Base-by-base conservation (phyloP, 2,113 vertebrate species). In the Aleadryas rufinucha region DNA sequence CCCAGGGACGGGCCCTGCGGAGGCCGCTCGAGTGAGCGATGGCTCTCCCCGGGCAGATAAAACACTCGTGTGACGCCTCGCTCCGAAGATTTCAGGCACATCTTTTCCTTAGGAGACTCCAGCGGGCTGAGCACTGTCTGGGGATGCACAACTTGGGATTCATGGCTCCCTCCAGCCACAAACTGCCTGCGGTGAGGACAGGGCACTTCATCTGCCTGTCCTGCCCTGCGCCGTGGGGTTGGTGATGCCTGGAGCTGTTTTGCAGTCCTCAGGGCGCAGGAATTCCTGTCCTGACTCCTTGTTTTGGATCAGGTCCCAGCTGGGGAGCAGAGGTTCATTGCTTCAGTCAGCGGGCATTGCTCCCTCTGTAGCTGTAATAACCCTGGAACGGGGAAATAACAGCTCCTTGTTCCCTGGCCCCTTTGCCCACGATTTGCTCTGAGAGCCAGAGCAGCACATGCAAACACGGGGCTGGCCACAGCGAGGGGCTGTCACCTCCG, bases 11-110 rank as follows among this genome's bases (percentile, higher is more conserved):
- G 87, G 94, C 64, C 77, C 75, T 76, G 94, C 89, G 10, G 93
- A 70, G 45, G 84, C 90, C 75, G 96, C 61, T 5, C 2, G 78
- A 85, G 95, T 92, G 98, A 98, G 97, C 83, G 23, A 98, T 95
- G 96, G 96, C 80, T 95, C 98, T 97, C 97, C 54, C 54, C 95
- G 79, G 96, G 91, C 91, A 50, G 89, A 97, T 97, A 97, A 97
- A 98, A 97, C 14, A 39, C 97, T 90, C 61, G 56, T 60, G 65
- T 69, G 87, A 92, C 91, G 94, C 23, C 17, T 61, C 23, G 4
- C 79, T 80, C 72, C 42, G 0, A 42, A 80, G 88, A 83, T 95
- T 96, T 72, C 78, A 41, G 87, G 70, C 7, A 0, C 85, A 15
- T 90, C 94, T 90, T 68, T 24, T 72, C 59, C 88, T 90, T 7